Evolutionary conservation across 2,888 invertebrate genomes (phyloP), one percentile per base, ranked within the genome.

Genomic region (Lepidochitona cinerea): DNA sequence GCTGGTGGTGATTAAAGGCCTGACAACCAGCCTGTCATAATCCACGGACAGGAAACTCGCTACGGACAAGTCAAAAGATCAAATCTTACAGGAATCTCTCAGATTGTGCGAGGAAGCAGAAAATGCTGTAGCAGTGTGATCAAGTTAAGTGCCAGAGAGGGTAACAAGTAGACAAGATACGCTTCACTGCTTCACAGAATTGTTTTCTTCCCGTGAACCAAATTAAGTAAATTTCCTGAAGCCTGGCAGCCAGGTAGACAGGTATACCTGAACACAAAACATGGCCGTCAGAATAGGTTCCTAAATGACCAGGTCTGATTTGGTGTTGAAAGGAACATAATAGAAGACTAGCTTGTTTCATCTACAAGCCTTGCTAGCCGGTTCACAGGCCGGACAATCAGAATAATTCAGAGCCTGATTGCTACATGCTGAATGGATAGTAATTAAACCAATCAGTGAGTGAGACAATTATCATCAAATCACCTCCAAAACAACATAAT

Each of bases 191-290:
- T 49, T 18, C 49, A 49, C 49, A 7, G 7, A 23, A 23, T 49
- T 49, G 49, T 49, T 49, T 49, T 49, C 59, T 59, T 59, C 29
- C 59, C 59, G 26, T 59, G 26, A 23, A 59, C 59, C 59, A 29
- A 59, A 59, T 59, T 59, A 59, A 59, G 59, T 59, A 59, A 26
- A 59, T 59, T 59, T 59, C 59, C 59, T 49, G 49, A n/a, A 23
- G 49, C n/a, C 18, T 49, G 49, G 4, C 49, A 49, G 18, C 23
- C 23, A n/a, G 49, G 49, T 49, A 23, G 7, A 49, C 18, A 23
- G n/a, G 23, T 49, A 23, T 23, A 49, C 18, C 49, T 49, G 49
- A 49, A 49, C 49, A 49, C 49, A 49, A 49, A 49, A 49, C n/a
- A 23, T 49, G 49, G 49, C 49, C 49, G n/a, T 49, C 23, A 23